A percentile compares a stretch with the other conserved stretches of the same genome.
Evolutionary conservation across 2,888 invertebrate species (phyloP).

Genomic region (Polia nebulosa): DNA sequence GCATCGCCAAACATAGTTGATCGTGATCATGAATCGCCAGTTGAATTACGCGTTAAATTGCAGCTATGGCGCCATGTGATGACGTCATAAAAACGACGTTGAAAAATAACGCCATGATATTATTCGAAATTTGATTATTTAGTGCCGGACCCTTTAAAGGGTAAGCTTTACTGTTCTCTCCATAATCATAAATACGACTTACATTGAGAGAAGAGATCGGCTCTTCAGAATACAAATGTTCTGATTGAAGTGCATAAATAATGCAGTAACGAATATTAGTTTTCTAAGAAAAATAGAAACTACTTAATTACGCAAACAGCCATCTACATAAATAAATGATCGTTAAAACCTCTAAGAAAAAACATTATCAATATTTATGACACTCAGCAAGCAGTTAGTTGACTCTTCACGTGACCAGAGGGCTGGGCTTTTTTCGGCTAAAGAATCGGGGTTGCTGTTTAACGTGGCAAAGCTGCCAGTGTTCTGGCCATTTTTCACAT

Average conservation of each 20-base stretch:
- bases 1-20: conserved; percentile 47
- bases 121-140: conserved; percentile 62
- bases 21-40: conserved; percentile 61
- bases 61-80: conserved; percentile 59
- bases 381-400: too few relatives aligned
- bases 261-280: conserved; percentile 14
- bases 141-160: conserved; percentile 50
- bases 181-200: conserved; percentile 48
- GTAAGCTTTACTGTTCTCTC: conserved; percentile 49
- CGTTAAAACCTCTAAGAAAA: neutral
- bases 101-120: conserved; percentile 56
- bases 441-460: too few relatives aligned
- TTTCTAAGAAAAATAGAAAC: conserved; percentile 30
- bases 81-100: conserved; percentile 65
- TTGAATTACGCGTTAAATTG: conserved; percentile 66
- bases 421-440: too few relatives aligned
- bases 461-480: too few relatives aligned
- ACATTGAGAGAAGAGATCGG: conserved; percentile 40
- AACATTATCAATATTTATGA: neutral
- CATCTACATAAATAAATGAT: neutral
- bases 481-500: too few relatives aligned
- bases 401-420: too few relatives aligned
- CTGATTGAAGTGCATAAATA: conserved; percentile 38
- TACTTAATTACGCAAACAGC: conserved; percentile 16
- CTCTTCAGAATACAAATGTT: conserved; percentile 49